Percentiles rank a stretch among this genome's conserved stretches.
phyloP scores from a whole-genome alignment of 2,797 vertebrate species.

The Eospalax fontanierii region DNA sequence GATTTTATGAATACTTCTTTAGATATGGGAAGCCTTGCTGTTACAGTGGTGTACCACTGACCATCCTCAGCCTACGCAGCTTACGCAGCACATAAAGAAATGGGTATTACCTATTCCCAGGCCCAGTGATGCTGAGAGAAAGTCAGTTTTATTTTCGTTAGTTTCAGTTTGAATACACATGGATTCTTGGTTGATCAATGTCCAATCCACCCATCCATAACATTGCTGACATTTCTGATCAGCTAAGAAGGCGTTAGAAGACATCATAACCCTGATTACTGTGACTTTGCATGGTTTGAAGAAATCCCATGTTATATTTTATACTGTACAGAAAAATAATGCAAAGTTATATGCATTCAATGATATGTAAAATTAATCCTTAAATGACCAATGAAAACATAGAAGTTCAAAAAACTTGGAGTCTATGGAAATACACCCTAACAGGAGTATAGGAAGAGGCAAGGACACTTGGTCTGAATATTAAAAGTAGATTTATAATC shows the following conservation, averaged over 20 bases:
- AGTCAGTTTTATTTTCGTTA: too few species aligned
- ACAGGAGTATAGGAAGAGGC: background rate
- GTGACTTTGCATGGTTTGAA: background rate
- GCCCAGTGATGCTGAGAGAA: background rate
- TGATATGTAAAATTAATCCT: background rate
- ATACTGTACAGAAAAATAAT: background rate
- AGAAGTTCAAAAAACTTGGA: background rate
- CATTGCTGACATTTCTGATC: background rate
- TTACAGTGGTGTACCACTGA: background rate
- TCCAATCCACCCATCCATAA: too few species aligned
- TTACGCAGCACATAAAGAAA: fast-evolving
- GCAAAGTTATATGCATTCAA: too few species aligned
- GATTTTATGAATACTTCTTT: background rate
- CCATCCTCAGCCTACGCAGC: fast-evolving
- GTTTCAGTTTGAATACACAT: too few species aligned
- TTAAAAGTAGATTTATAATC: background rate
- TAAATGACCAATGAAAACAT: background rate
- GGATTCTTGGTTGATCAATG: too few species aligned
- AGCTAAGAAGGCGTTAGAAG: background rate
- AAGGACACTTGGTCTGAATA: background rate
- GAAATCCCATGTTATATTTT: fast-evolving
- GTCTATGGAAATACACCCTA: background rate
- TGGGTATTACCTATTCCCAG: background rate
- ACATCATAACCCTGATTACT: background rate
- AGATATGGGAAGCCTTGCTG: fast-evolving